A percentile compares a stretch with the other conserved stretches of the same genome.
These are phyloP conservation scores for Etheostoma cragini DNA, from an alignment of 2,113 vertebrate species.

Conservation along the genomic window DNA sequence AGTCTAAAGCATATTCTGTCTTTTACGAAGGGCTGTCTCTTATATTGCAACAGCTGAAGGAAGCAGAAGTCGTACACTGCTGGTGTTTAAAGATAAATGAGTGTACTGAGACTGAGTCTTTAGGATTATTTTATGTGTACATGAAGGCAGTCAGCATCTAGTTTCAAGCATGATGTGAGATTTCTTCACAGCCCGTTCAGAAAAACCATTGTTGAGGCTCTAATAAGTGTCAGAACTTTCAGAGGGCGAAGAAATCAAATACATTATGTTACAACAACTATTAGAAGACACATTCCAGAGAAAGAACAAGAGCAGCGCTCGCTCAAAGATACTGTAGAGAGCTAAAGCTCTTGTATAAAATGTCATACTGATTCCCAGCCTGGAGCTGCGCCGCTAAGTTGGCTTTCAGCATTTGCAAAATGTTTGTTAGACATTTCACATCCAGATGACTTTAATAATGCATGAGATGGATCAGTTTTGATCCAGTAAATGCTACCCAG, in stretches of 20 bases:
- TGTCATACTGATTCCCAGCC: constrained; percentile 39
- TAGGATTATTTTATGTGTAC: constrained; percentile 19
- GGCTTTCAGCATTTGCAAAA: neutral
- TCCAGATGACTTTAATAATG: constrained; percentile 41
- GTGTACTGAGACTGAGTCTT: neutral
- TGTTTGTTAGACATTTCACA: constrained; percentile 41
- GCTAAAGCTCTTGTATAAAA: constrained; percentile 20
- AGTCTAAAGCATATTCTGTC: neutral
- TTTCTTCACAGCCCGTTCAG: constrained; percentile 18
- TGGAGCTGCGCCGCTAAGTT: neutral
- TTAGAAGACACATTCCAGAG: constrained; percentile 17
- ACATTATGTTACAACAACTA: constrained; percentile 17
- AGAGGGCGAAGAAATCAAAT: constrained; percentile 8
- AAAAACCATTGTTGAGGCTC: constrained; percentile 9
- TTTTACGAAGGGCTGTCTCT: neutral
- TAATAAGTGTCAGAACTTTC: constrained; percentile 28
- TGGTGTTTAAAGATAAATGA: constrained; percentile 38
- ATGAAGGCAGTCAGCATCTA: constrained; percentile 25
- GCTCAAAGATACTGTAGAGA: constrained; percentile 15
- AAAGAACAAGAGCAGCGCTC: neutral
- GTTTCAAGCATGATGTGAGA: constrained; percentile 18
- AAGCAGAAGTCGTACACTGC: constrained; percentile 17
- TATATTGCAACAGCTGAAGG: neutral
- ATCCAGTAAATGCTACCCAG: constrained; percentile 23
- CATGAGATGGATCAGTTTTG: constrained; percentile 42